Conservation (phyloP, 2,113 vertebrate genomes). For the Oryctolagus cuniculus region DNA sequence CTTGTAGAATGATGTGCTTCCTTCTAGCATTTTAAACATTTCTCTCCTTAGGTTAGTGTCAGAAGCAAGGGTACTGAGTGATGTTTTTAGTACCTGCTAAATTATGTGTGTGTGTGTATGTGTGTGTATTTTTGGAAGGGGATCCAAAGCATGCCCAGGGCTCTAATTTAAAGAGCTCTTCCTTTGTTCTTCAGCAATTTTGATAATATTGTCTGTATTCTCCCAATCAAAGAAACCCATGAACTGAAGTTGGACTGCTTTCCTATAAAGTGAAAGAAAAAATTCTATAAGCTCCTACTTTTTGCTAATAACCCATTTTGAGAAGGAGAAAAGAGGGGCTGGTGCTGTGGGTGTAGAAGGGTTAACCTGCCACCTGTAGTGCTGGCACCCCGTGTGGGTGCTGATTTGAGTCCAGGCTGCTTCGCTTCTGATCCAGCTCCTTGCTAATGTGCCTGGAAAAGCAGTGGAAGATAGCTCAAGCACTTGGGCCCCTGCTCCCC, state of each 20-base stretch:
- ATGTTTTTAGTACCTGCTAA: constrained; percentile 11
- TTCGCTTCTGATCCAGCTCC: no score
- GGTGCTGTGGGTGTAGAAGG: no score
- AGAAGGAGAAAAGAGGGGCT: background rate
- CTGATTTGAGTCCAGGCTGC: no score
- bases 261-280: background rate
- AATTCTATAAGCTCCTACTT: background rate
- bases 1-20: constrained; percentile 16
- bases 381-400: no score
- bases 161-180: background rate
- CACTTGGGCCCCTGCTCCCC: no score
- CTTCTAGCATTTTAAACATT: background rate
- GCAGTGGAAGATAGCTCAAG: no score
- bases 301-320: background rate
- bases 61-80: background rate
- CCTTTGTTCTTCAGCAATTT: background rate
- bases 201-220: background rate
- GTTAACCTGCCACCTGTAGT: no score
- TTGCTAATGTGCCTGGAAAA: no score
- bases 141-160: background rate
- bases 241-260: background rate
- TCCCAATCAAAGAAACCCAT: background rate
- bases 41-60: constrained; percentile 4
- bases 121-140: background rate
- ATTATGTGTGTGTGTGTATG: background rate